These are phyloP conservation scores for Leucosticte australis DNA, from an alignment of 2,113 vertebrate species.

Conservation along the genomic window DNA sequence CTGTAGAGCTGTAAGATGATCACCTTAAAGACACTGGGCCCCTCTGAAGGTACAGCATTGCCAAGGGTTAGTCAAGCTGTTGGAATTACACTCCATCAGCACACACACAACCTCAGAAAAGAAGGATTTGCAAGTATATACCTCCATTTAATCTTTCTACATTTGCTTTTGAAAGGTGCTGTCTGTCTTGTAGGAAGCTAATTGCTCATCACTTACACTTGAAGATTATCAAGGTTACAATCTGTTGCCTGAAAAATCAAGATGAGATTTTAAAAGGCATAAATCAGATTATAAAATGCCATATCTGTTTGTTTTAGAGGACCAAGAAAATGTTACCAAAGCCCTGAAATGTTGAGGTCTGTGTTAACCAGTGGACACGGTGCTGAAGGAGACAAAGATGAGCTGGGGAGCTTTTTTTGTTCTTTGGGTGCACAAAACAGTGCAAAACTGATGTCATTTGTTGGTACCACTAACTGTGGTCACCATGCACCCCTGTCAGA, in stretches of 20 bases:
- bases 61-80: not conserved
- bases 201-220: not conserved
- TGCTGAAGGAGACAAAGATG: not conserved
- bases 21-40: not conserved
- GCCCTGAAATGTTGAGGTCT: not conserved
- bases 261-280: not conserved
- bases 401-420: not conserved
- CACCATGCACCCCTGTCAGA: not conserved
- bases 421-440: not conserved
- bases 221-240: not conserved
- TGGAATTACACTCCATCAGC: not conserved
- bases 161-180: not conserved
- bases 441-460: not conserved
- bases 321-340: not conserved
- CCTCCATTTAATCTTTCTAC: not conserved
- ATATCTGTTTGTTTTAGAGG: not conserved
- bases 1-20: not conserved
- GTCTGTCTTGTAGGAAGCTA: not conserved
- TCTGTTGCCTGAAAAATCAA: not conserved
- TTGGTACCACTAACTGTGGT: not conserved
- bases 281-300: not conserved
- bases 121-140: not conserved
- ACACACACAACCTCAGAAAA: not conserved
- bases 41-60: not conserved
- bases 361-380: fast-evolving